Base-by-base conservation (phyloP, 1,140 invertebrate genomes). In the Armadillidium nasatum region DNA sequence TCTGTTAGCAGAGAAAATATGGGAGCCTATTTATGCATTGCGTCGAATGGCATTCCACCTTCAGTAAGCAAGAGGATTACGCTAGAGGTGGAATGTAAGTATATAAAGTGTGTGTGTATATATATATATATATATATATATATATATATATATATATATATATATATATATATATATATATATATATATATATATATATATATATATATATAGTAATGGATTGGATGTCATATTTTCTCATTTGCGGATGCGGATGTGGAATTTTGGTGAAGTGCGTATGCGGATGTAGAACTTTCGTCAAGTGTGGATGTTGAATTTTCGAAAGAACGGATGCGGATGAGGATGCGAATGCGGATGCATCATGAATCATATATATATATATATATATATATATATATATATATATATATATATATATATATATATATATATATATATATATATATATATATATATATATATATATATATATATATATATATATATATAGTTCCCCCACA, bases 11-110 rank as follows among this genome's bases (percentile, higher is more conserved):
- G 94, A 23, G 88, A 89, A 60, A 93, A 96, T 84, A 95, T 94
- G 91, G 94, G 94, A 10, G 88, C 88, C 60, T 95, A 95, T 84
- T 88, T 94, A 69, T 96, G 94, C 85, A 94, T 95, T 80, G 93
- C 94, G 13, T 92, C 89, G 80, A 95, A 95, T 85, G 92, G 92
- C 69, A 87, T 95, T 71, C 93, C 93, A 19, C 92, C 92, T 23
- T 88, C 91, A 69, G 89, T 93, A 81, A 93, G 91, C 85, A 93
- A 94, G 85, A 88, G 92, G 81, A 91, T 94, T 82, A 89, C 88
- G 80, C 88, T 94, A 80, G 91, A 88, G 85, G 92, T 94, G 79
- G 90, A 93, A 84, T 94, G 93, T 94, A 87, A 91, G 92, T 70
- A 70, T 70, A 70, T 70, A 70, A n/a, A n/a, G n/a, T n/a, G n/a